Conservation (phyloP, 2,797 vertebrate species). For the Leptodactylus fallax region DNA sequence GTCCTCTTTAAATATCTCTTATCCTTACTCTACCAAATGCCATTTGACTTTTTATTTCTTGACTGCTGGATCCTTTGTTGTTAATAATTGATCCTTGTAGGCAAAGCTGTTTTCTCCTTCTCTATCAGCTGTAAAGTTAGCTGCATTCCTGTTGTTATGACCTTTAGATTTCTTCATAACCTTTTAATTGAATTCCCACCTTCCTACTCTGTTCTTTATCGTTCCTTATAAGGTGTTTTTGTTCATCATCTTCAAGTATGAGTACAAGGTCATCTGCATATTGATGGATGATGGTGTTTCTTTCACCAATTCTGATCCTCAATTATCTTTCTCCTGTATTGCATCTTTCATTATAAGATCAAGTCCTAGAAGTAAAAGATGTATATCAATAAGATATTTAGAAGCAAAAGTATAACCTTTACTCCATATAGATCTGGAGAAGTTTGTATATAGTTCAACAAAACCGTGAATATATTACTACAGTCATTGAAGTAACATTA, state of each 20-base stretch:
- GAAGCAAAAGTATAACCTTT: neutral
- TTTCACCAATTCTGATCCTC: neutral
- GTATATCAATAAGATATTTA: neutral
- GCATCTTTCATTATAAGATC: neutral
- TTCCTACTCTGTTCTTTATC: neutral
- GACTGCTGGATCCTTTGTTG: neutral
- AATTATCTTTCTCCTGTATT: neutral
- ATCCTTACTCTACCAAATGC: neutral
- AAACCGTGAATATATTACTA: neutral
- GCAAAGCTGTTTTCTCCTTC: neutral
- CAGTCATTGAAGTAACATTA: neutral
- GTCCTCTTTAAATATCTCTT: neutral
- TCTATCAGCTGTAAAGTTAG: neutral
- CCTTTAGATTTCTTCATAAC: conserved; percentile 19
- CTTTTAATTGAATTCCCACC: conserved; percentile 25
- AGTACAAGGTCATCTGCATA: neutral
- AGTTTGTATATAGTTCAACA: neutral
- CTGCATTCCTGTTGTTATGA: neutral
- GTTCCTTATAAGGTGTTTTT: neutral
- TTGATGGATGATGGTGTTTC: neutral
- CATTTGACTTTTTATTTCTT: conserved; percentile 1
- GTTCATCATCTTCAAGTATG: neutral
- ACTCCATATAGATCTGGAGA: neutral
- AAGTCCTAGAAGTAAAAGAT: neutral
- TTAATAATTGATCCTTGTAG: conserved; percentile 14